A percentile compares a stretch with the other conserved stretches of the same genome.
Conservation (phyloP, 2,113 vertebrate species). For the Oreotrochilus melanogaster region DNA sequence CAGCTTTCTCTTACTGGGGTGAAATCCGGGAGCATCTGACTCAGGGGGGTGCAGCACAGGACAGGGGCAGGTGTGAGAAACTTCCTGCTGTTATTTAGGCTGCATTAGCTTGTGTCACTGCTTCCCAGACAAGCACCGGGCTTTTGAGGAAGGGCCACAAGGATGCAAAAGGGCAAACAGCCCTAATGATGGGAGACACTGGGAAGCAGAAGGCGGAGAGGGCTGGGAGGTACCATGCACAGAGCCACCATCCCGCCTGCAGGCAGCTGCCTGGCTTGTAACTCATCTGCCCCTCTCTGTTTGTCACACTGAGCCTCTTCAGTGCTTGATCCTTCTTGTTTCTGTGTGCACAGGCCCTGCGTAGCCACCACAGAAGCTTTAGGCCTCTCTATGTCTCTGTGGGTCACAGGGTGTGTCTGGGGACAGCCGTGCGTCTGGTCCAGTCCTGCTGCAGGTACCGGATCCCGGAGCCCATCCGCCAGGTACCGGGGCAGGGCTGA, state of each 20-base stretch:
- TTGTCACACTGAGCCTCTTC: background rate
- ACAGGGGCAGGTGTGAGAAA: background rate
- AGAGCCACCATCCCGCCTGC: background rate
- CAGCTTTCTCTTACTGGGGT: background rate
- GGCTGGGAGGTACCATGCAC: background rate
- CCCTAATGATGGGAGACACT: background rate
- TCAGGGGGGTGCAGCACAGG: rapidly evolving
- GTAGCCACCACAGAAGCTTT: constrained; percentile 82
- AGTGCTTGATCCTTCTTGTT: background rate
- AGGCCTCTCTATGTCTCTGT: constrained; percentile 91
- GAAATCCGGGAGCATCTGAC: background rate
- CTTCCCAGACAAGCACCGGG: background rate
- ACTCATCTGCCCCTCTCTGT: background rate
- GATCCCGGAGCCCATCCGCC: constrained; percentile 91
- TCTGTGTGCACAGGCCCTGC: constrained; percentile 79
- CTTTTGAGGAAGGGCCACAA: rapidly evolving
- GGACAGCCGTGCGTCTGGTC: constrained; percentile 85
- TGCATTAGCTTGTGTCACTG: background rate
- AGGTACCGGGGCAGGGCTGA: constrained; percentile 75
- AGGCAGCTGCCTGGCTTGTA: background rate
- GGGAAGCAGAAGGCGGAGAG: background rate
- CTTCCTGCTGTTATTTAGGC: background rate
- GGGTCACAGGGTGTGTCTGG: constrained; percentile 89
- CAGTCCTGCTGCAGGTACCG: constrained; percentile 87
- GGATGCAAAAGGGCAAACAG: background rate